These are phyloP conservation scores for Dorcus hopei DNA, from an alignment of 2,888 invertebrate genomes.

Conservation along the genomic window DNA sequence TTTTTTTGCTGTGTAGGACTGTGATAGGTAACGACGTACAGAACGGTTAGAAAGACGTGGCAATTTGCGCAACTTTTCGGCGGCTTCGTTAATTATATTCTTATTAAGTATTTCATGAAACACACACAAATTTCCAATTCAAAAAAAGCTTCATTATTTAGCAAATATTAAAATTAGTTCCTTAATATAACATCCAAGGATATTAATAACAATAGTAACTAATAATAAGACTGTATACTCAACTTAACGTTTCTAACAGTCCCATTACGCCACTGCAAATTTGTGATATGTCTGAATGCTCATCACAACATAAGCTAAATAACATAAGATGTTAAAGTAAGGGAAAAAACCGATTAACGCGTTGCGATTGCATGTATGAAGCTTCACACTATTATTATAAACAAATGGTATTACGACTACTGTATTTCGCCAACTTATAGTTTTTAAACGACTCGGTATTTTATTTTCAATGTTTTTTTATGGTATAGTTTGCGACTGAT, in stretches of 20 bases:
- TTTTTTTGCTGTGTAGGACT: conserved; percentile 42
- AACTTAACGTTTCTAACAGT: conserved; percentile 1
- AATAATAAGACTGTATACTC: conserved; percentile 4
- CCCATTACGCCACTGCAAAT: conserved; percentile 21
- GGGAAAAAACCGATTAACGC: conserved; percentile 29
- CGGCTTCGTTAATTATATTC: too few species aligned
- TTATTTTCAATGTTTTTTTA: conserved; percentile 22
- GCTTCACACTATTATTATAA: conserved; percentile 9
- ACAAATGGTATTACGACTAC: not conserved
- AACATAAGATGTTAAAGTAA: conserved; percentile 9
- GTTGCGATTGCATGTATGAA: not conserved
- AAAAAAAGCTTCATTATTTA: too few species aligned
- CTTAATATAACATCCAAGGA: conserved; percentile 8
- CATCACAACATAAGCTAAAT: conserved; percentile 34
- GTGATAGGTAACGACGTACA: conserved; percentile 35
- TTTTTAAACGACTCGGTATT: conserved; percentile 3
- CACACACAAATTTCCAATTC: not conserved
- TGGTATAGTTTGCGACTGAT: too few species aligned
- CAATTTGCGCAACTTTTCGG: not conserved
- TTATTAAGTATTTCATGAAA: not conserved
- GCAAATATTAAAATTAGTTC: too few species aligned
- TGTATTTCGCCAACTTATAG: conserved; percentile 18
- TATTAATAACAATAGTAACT: not conserved
- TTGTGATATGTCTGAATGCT: conserved; percentile 48
- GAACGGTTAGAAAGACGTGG: conserved; percentile 8